A percentile compares a stretch with the other conserved stretches of the same genome.
Evolutionary conservation across 2,797 vertebrate genomes (phyloP).

Genomic region (Stomatorhinus walkeri): DNA sequence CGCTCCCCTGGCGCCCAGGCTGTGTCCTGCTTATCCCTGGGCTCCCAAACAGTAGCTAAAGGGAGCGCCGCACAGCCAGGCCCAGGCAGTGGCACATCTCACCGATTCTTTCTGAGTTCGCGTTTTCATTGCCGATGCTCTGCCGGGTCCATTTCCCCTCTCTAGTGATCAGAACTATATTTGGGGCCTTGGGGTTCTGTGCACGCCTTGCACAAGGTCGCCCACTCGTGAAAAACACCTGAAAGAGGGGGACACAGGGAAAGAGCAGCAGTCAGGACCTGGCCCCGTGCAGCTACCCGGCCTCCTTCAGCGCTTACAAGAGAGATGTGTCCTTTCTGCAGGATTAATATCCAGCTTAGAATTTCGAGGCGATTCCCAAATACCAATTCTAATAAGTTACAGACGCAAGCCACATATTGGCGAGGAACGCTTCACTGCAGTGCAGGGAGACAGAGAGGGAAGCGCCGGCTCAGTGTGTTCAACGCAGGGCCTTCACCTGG

Average conservation of each 20-base stretch:
- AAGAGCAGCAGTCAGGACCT: not conserved
- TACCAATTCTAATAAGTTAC: slow-evolving; percentile 22
- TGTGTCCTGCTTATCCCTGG: not conserved
- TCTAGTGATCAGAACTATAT: slow-evolving; percentile 51
- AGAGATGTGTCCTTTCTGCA: not conserved
- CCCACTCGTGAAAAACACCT: slow-evolving; percentile 44
- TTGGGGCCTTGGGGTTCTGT: slow-evolving; percentile 40
- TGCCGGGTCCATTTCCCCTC: slow-evolving; percentile 58
- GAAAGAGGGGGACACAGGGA: slow-evolving; percentile 42
- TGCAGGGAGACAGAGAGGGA: not conserved
- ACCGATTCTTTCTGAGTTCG: slow-evolving; percentile 76
- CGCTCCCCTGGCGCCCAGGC: not conserved
- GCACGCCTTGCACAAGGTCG: slow-evolving; percentile 33
- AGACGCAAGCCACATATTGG: not conserved
- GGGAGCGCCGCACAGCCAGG: not conserved
- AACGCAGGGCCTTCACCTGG: slow-evolving; percentile 10
- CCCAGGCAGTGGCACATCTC: slow-evolving; percentile 34
- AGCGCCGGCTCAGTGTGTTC: not conserved
- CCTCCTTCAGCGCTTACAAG: not conserved
- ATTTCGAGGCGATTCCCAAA: slow-evolving; percentile 13
- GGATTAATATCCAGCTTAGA: not conserved
- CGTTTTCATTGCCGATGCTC: slow-evolving; percentile 67
- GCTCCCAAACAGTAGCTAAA: not conserved
- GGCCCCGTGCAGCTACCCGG: not conserved
- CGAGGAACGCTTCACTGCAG: not conserved